These are phyloP conservation scores for Sarcophaga carnaria DNA, from an alignment of 2,888 invertebrate genomes.

Conservation along the genomic window DNA sequence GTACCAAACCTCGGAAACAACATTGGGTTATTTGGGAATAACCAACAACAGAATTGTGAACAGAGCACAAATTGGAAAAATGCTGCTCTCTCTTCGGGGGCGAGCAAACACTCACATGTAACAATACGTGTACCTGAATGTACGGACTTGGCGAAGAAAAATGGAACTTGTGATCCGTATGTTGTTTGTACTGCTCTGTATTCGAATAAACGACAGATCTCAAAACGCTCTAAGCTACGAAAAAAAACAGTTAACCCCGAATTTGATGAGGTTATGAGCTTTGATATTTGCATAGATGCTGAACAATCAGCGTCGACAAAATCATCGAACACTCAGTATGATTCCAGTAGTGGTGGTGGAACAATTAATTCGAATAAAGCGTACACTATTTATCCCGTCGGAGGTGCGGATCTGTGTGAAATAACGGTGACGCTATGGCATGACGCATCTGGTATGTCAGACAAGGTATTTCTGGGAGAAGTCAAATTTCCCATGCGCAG, in stretches of 20 bases:
- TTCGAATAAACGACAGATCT: conserved; percentile 90
- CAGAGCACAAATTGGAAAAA: conserved; percentile 74
- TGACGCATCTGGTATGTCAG: conserved; percentile 87
- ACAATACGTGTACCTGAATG: conserved; percentile 90
- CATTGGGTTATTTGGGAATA: conserved; percentile 73
- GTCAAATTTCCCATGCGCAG: conserved; percentile 90
- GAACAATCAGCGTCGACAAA: conserved; percentile 78
- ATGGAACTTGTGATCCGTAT: conserved; percentile 95
- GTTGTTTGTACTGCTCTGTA: conserved; percentile 91
- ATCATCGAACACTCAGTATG: conserved; percentile 62
- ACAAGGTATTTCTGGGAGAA: conserved; percentile 94
- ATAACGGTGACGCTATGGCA: conserved; percentile 93
- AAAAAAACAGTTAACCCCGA: conserved; percentile 95
- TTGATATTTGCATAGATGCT: conserved; percentile 86
- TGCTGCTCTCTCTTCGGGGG: conserved; percentile 35
- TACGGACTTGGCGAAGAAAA: conserved; percentile 93
- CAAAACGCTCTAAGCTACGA: conserved; percentile 91
- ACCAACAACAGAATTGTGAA: conserved; percentile 74
- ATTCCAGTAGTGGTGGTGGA: conserved; percentile 68
- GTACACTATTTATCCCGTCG: conserved; percentile 84
- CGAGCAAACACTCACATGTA: conserved; percentile 78
- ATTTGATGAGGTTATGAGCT: conserved; percentile 93
- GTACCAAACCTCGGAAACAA: conserved; percentile 43
- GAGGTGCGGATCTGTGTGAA: conserved; percentile 89
- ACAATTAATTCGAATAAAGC: conserved; percentile 81